A percentile compares a stretch with the other conserved stretches of the same genome.
phyloP scores from a whole-genome alignment of 2,797 vertebrate species.

The Eupleurogrammus muticus region DNA sequence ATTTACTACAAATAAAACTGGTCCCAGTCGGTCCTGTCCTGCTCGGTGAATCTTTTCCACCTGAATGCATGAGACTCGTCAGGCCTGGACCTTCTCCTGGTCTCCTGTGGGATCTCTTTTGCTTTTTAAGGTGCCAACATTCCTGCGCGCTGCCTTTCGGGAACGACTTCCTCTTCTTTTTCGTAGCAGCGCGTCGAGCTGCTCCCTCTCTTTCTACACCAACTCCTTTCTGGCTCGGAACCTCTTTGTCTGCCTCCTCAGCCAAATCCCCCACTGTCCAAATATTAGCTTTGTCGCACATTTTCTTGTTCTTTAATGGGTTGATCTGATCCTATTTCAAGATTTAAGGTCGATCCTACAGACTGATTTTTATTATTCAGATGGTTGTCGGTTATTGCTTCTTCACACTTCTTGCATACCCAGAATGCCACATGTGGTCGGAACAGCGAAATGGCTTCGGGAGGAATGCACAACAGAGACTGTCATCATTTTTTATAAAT shows the following conservation, averaged over 20 bases:
- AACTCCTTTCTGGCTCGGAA: slow-evolving; percentile 1
- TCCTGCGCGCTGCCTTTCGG: slow-evolving; percentile 10
- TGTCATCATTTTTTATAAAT: slow-evolving; percentile 42
- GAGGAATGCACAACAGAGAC: slow-evolving; percentile 31
- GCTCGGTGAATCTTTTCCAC: slow-evolving; percentile 7
- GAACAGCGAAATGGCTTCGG: slow-evolving; percentile 25
- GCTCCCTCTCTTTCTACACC: slow-evolving; percentile 1
- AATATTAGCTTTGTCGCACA: slow-evolving; percentile 16
- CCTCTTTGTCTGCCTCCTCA: neutral
- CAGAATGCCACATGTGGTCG: slow-evolving; percentile 39
- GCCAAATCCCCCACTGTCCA: neutral
- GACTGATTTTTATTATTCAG: slow-evolving; percentile 32
- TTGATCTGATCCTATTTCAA: slow-evolving; percentile 33
- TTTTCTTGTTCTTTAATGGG: slow-evolving; percentile 15
- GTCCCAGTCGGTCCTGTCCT: neutral
- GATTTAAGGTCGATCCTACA: neutral
- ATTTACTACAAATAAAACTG: neutral
- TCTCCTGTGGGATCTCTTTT: neutral
- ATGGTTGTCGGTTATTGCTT: slow-evolving; percentile 45
- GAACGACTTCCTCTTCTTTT: slow-evolving; percentile 6
- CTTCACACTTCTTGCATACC: slow-evolving; percentile 11
- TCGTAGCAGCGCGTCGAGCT: neutral
- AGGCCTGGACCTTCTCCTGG: neutral
- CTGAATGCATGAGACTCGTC: neutral
- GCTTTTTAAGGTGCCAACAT: slow-evolving; percentile 5